Conservation (phyloP, 2,797 vertebrate genomes). For the Aphelocoma californica region DNA sequence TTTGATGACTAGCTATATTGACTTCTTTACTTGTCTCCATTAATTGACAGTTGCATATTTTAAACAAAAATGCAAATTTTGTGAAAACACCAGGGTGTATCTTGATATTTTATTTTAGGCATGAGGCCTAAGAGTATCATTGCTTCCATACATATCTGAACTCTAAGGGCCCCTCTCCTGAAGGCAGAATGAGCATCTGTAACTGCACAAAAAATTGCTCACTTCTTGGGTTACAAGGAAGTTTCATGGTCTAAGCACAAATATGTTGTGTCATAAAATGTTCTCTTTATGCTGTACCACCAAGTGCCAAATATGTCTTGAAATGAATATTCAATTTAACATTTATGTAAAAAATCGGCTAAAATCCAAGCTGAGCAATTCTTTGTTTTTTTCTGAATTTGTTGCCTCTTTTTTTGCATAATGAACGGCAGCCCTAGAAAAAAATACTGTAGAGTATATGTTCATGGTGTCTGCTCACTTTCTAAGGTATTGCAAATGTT, state of each 20-base stretch:
- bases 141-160: background rate
- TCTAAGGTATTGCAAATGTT: conserved; percentile 10
- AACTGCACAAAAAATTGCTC: background rate
- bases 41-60: background rate
- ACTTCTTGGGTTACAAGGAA: background rate
- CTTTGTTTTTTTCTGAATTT: background rate
- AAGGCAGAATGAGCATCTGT: background rate
- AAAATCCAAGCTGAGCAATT: background rate
- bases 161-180: background rate
- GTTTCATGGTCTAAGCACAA: background rate
- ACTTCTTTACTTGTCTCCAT: background rate
- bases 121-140: background rate
- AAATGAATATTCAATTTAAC: background rate
- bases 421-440: background rate
- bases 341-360: background rate
- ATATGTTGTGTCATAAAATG: background rate
- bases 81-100: background rate
- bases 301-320: background rate
- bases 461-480: background rate
- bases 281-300: background rate
- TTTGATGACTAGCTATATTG: background rate
- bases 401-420: background rate
- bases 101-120: background rate
- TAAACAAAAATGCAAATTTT: background rate
- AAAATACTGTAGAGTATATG: background rate